These are phyloP conservation scores for Streptopelia turtur DNA, from an alignment of 2,797 vertebrate species.

Conservation along the genomic window DNA sequence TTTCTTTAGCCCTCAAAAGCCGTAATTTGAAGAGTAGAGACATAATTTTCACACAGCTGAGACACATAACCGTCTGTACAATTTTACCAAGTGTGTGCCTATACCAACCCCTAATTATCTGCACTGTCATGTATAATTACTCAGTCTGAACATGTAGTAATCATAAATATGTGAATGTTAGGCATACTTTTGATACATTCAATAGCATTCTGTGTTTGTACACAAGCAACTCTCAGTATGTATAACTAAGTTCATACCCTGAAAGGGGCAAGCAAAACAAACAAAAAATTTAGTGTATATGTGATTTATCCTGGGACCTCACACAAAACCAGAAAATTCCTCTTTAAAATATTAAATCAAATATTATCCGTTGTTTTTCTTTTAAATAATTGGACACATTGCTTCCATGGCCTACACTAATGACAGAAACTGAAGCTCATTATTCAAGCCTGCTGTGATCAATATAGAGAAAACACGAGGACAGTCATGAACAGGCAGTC, in stretches of 20 bases:
- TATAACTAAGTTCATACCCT: neutral
- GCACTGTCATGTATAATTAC: conserved; percentile 37
- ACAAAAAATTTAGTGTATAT: neutral
- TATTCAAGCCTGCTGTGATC: conserved; percentile 29
- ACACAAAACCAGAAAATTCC: neutral
- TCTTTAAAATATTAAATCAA: neutral
- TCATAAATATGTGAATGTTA: conserved; percentile 9
- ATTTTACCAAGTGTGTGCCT: neutral
- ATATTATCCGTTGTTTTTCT: neutral
- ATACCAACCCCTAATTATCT: conserved; percentile 1
- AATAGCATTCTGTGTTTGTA: conserved; percentile 12
- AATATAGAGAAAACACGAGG: conserved; percentile 10
- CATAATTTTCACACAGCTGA: neutral
- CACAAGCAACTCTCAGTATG: neutral
- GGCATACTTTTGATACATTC: neutral
- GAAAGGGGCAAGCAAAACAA: conserved; percentile 9
- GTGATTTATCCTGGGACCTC: neutral
- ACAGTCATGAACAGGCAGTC: neutral
- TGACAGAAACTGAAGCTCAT: conserved; percentile 32
- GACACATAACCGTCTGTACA: neutral
- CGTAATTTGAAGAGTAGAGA: neutral
- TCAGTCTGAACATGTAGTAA: conserved; percentile 6
- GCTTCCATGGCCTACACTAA: neutral
- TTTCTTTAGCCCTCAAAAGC: neutral
- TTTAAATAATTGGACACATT: neutral